Percentiles rank a stretch among this genome's conserved stretches.
Conservation (phyloP, 30 jellyfish, hydroid and myxozoan genomes). For the Aurelia coerulea region DNA sequence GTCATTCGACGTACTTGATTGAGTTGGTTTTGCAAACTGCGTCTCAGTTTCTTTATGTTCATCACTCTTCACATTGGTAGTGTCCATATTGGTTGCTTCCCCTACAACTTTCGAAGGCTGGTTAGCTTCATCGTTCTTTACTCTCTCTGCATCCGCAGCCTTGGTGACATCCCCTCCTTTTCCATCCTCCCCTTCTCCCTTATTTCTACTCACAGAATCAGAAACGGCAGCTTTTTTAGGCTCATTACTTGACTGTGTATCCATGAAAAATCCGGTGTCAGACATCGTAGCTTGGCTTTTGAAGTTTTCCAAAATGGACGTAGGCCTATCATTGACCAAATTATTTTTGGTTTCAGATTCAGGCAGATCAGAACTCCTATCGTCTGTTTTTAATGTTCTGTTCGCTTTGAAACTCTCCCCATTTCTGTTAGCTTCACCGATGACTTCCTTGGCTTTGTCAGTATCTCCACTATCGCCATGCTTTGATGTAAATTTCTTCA, state of each 20-base stretch:
- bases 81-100: background rate
- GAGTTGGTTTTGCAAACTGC: conserved; percentile 1
- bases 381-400: background rate
- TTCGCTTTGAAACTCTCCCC: conserved; percentile 10
- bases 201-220: background rate
- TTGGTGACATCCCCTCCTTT: background rate
- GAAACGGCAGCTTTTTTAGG: background rate
- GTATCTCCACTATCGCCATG: conserved; percentile 3
- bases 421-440: no score
- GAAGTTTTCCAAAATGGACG: conserved; percentile 41
- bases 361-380: background rate
- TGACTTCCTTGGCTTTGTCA: background rate
- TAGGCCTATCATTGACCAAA: background rate
- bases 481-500: conserved; percentile 13
- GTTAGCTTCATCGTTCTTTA: background rate
- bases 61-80: background rate
- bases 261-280: conserved; percentile 43
- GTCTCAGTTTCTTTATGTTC: background rate
- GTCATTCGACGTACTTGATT: background rate
- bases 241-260: conserved; percentile 1
- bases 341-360: background rate
- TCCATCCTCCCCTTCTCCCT: conserved; percentile 2
- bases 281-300: background rate
- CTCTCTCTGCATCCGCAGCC: background rate
- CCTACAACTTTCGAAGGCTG: conserved; percentile 12